Percentiles rank a stretch among this genome's conserved stretches.
These are phyloP conservation scores for Lepidochrysops patricia DNA, from an alignment of 2,888 invertebrate genomes.

Conservation along the genomic window DNA sequence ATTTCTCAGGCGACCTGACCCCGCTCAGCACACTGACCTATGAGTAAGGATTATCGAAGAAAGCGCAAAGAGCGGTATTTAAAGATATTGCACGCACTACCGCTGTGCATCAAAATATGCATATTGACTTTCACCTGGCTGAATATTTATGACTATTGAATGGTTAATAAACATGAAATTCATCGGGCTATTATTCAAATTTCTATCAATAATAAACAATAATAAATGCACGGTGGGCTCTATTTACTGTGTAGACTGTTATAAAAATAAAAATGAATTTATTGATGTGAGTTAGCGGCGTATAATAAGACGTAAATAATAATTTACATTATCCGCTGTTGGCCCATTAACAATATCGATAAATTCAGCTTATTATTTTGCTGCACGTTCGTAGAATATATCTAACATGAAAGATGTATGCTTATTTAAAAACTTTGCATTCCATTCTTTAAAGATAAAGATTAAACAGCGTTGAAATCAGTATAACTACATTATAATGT, in stretches of 20 bases:
- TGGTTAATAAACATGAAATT: neutral
- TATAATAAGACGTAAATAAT: neutral
- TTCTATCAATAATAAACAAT: neutral
- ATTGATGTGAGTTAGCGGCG: neutral
- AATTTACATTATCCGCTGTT: neutral
- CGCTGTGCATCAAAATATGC: constrained; percentile 11
- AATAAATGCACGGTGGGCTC: constrained; percentile 1
- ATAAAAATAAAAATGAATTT: constrained; percentile 8
- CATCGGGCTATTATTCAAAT: constrained; percentile 10
- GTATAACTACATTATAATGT: no score
- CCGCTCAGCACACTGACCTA: constrained; percentile 62
- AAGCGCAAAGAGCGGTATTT: constrained; percentile 18
- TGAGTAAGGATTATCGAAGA: constrained; percentile 36
- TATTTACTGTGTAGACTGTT: neutral
- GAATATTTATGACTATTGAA: constrained; percentile 11
- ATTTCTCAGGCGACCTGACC: constrained; percentile 38
- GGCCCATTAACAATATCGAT: neutral
- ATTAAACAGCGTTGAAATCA: neutral
- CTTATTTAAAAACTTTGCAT: no score
- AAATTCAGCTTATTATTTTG: neutral
- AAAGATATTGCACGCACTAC: constrained; percentile 12
- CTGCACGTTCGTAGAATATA: neutral
- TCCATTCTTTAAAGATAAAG: neutral
- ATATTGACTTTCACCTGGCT: constrained; percentile 8
- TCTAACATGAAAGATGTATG: no score